These are phyloP conservation scores for Trochalopteron elliotii DNA, from an alignment of 2,113 vertebrate species.

Conservation along the genomic window DNA sequence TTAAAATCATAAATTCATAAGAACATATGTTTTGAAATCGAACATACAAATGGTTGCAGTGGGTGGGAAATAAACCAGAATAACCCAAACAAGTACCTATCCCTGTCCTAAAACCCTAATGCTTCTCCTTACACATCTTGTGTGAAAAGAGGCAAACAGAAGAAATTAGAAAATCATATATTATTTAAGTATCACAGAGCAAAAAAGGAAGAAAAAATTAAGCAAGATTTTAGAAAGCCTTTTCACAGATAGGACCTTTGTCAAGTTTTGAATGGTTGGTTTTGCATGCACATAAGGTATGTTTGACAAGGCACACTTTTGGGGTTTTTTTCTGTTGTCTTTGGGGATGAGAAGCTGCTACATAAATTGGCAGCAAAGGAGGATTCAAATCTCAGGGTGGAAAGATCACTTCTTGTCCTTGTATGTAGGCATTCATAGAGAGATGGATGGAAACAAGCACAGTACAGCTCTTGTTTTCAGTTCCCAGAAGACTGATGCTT, in stretches of 20 bases:
- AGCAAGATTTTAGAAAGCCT: neutral
- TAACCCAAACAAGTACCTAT: neutral
- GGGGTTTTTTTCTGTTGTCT: neutral
- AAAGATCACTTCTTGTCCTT: neutral
- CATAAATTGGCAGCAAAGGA: neutral
- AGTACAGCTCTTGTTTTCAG: neutral
- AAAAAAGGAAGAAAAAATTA: neutral
- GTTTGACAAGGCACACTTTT: neutral
- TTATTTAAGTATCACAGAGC: neutral
- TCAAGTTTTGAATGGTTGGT: neutral
- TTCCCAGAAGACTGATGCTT: neutral
- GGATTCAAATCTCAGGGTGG: neutral
- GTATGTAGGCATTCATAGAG: neutral
- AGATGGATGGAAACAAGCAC: neutral
- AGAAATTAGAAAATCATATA: neutral
- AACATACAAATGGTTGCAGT: neutral
- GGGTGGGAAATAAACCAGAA: neutral
- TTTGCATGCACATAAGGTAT: neutral
- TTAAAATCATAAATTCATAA: neutral
- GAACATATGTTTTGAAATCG: neutral
- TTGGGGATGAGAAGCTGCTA: neutral
- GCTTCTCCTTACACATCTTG: neutral
- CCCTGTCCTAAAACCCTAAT: neutral
- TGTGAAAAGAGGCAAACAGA: neutral
- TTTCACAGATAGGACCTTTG: neutral